These are phyloP conservation scores for Drosophila pseudotalamancana DNA, from an alignment of 2,888 invertebrate genomes.

Conservation along the genomic window DNA sequence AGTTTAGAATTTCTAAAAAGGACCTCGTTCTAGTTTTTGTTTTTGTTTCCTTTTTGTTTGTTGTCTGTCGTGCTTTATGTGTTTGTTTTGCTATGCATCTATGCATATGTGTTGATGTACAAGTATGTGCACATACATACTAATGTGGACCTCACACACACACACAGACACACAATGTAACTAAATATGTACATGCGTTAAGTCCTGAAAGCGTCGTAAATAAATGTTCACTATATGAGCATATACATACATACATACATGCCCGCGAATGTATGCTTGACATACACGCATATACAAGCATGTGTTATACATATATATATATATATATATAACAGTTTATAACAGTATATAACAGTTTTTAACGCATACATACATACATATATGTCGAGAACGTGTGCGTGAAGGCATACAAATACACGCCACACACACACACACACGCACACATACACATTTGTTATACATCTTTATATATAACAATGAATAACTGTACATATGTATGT, in stretches of 20 bases:
- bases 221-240: constrained; percentile 2
- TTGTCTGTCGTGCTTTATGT: neutral
- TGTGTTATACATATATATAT: too few species aligned
- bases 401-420: too few species aligned
- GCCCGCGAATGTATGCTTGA: too few species aligned
- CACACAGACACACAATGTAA: too few species aligned
- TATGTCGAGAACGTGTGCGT: too few species aligned
- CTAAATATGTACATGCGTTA: constrained; percentile 4
- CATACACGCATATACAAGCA: too few species aligned
- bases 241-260: neutral
- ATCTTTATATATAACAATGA: constrained; percentile 2
- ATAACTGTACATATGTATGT: constrained; percentile 1
- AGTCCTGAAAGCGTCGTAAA: constrained; percentile 6
- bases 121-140: neutral
- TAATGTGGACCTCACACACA: neutral
- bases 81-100: neutral
- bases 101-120: constrained; percentile 5
- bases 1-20: constrained; percentile 43
- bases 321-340: too few species aligned
- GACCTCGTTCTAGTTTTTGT: constrained; percentile 16
- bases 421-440: too few species aligned
- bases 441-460: too few species aligned
- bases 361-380: too few species aligned
- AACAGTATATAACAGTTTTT: too few species aligned
- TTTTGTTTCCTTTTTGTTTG: neutral